Base-by-base conservation (phyloP, 1,140 invertebrate genomes). In the Zaprionus tsacasi region DNA sequence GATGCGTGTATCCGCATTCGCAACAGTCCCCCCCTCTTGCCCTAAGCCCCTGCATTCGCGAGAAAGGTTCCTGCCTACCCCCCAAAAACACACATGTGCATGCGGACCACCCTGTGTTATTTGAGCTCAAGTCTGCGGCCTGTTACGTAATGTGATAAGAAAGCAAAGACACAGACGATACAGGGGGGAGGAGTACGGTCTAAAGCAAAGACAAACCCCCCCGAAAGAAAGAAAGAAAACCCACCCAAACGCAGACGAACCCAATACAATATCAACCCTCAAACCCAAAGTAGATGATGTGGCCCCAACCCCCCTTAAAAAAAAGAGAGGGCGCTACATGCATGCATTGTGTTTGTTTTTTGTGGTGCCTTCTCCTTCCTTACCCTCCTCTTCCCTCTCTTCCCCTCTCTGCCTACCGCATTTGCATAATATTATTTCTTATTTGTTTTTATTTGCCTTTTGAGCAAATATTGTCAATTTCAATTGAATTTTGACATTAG, bases 401-500 rank as follows among this genome's bases (percentile, higher is more conserved):
- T 64, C 70, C 64, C 63, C 73, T 77, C 74, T 72, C 81, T 50
- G 54, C 48, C 76, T 67, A 60, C 54, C 43, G 63, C 66, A 83
- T 88, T 89, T 85, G 64, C 83, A 87, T 87, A 87, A 87, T 70
- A 66, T 72, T 75, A 75, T 70, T 74, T 87, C 76, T 72, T 82
- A 76, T 79, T 86, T 86, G 79, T 86, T 86, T 81, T 86, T 75
- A 74, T 86, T 86, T 86, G 66, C 60, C 54, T 74, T 76, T 38
- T 33, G 35, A 40, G 52, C 70, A 61, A 76, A 76, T 66, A 70
- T 76, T 55, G 54, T 71, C 67, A 87, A 70, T 87, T 79, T 67
- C 73, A 87, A 87, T 87, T 87, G 83, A 87, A 87, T 87, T 87
- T 88, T 88, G 77, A 87, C 83, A 83, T 86, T 87, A 87, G 83